Evolutionary conservation across 2,113 vertebrate genomes (phyloP).

Genomic region (Corydoras sp.): DNA sequence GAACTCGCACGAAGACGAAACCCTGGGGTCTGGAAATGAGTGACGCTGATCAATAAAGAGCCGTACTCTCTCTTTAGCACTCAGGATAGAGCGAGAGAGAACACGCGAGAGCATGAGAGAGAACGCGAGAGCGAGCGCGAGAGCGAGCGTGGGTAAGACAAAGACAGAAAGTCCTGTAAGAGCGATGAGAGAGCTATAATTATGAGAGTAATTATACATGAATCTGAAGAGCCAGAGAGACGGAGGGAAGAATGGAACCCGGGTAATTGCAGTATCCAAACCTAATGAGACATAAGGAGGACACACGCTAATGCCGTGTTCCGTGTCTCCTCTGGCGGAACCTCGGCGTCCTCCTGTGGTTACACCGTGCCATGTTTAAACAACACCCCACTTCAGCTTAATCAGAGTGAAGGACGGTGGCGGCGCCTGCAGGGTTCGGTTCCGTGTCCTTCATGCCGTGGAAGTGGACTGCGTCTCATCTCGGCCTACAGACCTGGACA

Average conservation of each 20-base stretch:
- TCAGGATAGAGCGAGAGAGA: neutral
- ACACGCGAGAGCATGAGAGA: conserved; percentile 45
- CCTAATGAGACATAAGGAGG: conserved; percentile 46
- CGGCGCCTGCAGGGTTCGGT: too few species aligned
- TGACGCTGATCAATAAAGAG: conserved; percentile 40
- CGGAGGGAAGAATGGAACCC: conserved; percentile 48
- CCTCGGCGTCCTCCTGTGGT: neutral
- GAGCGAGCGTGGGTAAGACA: neutral
- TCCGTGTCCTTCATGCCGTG: too few species aligned
- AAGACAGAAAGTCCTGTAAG: conserved; percentile 54
- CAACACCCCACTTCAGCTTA: too few species aligned
- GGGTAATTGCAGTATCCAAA: conserved; percentile 62
- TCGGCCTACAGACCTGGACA: too few species aligned
- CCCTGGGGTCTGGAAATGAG: conserved; percentile 36
- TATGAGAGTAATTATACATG: conserved; percentile 69
- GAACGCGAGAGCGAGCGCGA: conserved; percentile 40
- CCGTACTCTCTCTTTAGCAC: neutral
- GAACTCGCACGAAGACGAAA: neutral
- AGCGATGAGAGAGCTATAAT: conserved; percentile 62
- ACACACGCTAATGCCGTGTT: conserved; percentile 34
- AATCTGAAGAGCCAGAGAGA: conserved; percentile 52
- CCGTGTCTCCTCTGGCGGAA: neutral
- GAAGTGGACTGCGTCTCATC: too few species aligned
- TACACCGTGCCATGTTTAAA: neutral
- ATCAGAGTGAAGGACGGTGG: too few species aligned